Base-by-base conservation (phyloP, 92 coral and sea anemone species). In the Palythoa grandiflora region DNA sequence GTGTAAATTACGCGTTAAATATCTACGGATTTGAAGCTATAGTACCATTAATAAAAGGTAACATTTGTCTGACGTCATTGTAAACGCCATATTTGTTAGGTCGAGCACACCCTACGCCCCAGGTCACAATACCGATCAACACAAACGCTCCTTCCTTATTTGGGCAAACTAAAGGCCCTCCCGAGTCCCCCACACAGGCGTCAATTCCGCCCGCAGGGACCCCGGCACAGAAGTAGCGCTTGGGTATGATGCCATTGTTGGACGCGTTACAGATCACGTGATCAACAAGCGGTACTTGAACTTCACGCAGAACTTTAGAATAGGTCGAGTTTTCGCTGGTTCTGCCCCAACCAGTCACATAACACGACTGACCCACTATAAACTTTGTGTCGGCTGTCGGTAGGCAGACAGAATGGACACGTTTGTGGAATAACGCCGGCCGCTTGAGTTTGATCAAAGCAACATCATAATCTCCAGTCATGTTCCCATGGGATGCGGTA, bases 141-240 rank as follows among this genome's bases (percentile, higher is more conserved):
- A 94, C 79, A 87, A 83, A 95, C 68, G 86, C 76, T 77, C 98
- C 98, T 48, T 89, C 91, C 57, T 38, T 80, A 66, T 88, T 65
- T 38, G 91, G 91, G 76, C 98, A 95, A 74, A 93, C 96, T 14
- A 95, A 54, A 2, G 96, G 96, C 12, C 90, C 93, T 6, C 98
- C 98, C n/a, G 92, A 89, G 39, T 95, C 98, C 38, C 95, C 98
- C 57, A 40, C 81, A 68, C 98, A 95, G 51, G 92, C 85, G 68
- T 91, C 92, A 36, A 44, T 75, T 16, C 95, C 91, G 1, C 86
- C 92, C 71, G 54, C 70, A 15, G 89, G 79, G 71, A 68, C 63
- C 50, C 94, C 91, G n/a, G 93, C 96, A 63, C 98, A 95, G 68
- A 87, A 73, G 50, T 93, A 91, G 36, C 94, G 81, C 83, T 89